These are phyloP conservation scores for Hydrophis major DNA, from an alignment of 2,797 vertebrate genomes.

Conservation along the genomic window DNA sequence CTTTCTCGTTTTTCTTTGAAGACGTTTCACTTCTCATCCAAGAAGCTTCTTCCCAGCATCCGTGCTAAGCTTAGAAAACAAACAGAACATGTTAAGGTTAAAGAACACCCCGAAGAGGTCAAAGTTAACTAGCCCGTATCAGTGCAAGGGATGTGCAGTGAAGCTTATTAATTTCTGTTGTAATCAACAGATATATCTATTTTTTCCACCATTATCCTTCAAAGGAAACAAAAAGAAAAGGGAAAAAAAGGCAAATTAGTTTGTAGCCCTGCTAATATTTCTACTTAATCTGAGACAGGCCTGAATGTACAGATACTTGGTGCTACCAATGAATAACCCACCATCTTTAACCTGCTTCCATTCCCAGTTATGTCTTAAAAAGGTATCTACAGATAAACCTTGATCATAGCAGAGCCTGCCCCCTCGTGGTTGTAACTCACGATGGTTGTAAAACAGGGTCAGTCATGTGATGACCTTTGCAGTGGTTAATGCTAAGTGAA, in stretches of 20 bases:
- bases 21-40: too few species aligned
- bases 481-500: not conserved
- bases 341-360: not conserved
- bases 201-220: constrained; percentile 18
- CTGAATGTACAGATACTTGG: not conserved
- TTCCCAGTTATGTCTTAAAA: not conserved
- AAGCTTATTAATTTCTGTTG: not conserved
- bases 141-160: not conserved
- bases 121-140: not conserved
- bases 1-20: too few species aligned
- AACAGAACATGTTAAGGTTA: not conserved
- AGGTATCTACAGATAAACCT: not conserved
- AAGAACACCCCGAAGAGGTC: not conserved
- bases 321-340: not conserved
- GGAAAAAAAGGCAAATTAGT: not conserved
- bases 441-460: not conserved
- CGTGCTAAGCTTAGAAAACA: not conserved
- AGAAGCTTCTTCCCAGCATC: not conserved
- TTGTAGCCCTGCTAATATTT: too few species aligned
- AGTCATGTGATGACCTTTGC: not conserved
- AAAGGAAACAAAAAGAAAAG: constrained; percentile 41
- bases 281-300: not conserved
- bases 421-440: not conserved
- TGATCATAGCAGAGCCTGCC: not conserved
- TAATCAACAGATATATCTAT: not conserved